These are phyloP conservation scores for Rhyacophila brunnea DNA, from an alignment of 1,140 invertebrate genomes.

Conservation along the genomic window DNA sequence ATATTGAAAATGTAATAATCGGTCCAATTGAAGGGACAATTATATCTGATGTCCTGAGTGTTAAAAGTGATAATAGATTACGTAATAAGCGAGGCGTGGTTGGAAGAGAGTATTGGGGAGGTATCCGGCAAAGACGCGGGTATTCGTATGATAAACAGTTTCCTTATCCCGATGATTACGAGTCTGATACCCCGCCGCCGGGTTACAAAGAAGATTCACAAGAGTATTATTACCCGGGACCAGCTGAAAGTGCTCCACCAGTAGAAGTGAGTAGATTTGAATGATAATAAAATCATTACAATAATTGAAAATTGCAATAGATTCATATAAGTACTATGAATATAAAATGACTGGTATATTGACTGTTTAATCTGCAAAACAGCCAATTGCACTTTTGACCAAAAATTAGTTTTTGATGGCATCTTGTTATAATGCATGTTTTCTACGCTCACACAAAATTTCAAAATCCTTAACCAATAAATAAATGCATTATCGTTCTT, in stretches of 20 bases:
- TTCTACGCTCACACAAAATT: too few relatives aligned
- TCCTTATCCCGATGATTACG: constrained; percentile 13
- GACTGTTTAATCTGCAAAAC: too few relatives aligned
- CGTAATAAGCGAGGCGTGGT: neutral
- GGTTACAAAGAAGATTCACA: neutral
- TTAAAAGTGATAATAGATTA: neutral
- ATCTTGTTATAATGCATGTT: too few relatives aligned
- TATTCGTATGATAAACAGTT: constrained; percentile 5
- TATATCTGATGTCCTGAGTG: neutral
- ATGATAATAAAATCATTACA: too few relatives aligned
- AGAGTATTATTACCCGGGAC: constrained; percentile 18
- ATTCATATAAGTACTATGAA: too few relatives aligned
- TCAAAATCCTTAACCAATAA: too few relatives aligned
- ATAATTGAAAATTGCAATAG: too few relatives aligned
- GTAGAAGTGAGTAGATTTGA: constrained; percentile 5
- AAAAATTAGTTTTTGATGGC: too few relatives aligned
- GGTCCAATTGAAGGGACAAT: neutral
- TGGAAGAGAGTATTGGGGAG: neutral
- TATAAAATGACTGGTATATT: too few relatives aligned
- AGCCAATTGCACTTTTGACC: too few relatives aligned
- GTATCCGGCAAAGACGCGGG: constrained; percentile 12
- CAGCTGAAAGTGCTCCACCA: constrained; percentile 1
- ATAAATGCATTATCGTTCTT: too few relatives aligned
- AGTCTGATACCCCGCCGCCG: constrained; percentile 8
- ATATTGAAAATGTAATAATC: neutral